Evolutionary conservation across 2,888 invertebrate genomes (phyloP), one percentile per base, ranked within the genome.

Genomic region (Amorpha juglandis): DNA sequence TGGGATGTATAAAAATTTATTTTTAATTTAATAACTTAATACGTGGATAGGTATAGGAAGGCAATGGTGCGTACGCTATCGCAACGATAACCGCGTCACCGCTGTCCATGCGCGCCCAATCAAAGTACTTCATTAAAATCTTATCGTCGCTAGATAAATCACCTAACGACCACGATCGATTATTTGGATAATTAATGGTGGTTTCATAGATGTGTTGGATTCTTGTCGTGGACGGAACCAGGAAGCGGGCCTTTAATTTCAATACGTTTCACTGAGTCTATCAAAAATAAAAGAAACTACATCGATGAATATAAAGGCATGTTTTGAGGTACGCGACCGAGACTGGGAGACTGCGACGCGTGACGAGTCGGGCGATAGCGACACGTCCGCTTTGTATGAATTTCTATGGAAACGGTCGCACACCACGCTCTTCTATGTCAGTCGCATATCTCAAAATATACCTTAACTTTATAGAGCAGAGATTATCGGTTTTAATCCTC

Each of bases 51-150:
- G 87, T 90, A 89, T 88, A 87, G 88, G 88, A 84, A 90, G 87
- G 85, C 86, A 87, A 81, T 84, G 90, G 86, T 83, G 89, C 86
- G 81, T 85, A 82, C 84, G 87, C 86, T 92, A 91, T 91, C 91
- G 83, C 74, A 75, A 78, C 83, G 92, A 93, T 92, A 91, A 91
- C 87, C 76, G 73, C 83, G 86, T 86, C 87, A 82, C 74, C 72
- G 81, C 84, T 85, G 89, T 89, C 88, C 86, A 78, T 88, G 91
- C 83, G 88, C 88, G 82, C 91, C 91, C 92, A 92, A 92, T 92
- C 92, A 92, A 90, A 92, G 92, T 92, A 92, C 93, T 92, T 93
- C 92, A 93, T 93, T 93, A 93, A 93, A 92, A 91, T 91, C 91
- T 93, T 93, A 93, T 93, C 93, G 90, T 84, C 87, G 84, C 87